Evolutionary conservation across 2,888 invertebrate species (phyloP), one percentile per base, ranked within the genome.

Genomic region (Asteroscopus sphinx): DNA sequence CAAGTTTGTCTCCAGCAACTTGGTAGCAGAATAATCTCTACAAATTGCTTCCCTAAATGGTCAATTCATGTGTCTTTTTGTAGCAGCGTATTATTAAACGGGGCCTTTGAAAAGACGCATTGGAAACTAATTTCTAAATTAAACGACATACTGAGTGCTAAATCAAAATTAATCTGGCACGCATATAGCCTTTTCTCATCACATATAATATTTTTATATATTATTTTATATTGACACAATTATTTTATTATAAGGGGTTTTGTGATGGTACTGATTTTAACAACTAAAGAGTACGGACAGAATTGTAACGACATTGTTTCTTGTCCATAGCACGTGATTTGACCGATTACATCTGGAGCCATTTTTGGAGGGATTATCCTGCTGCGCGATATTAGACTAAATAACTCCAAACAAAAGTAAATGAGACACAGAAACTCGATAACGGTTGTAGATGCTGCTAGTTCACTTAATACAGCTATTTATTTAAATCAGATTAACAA

Each of bases 391-490:
- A 67, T 67, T 67, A 67, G 68, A 69, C 53, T 59, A 53, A 40
- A 59, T 64, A 59, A 69, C 68, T 59, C 39, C 65, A 54, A 64
- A 45, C 49, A 53, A 64, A 62, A 66, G 71, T 70, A 72, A 66
- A 62, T 62, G 32, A 66, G 45, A 70, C 47, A 62, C 64, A 73
- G 58, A 62, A 64, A 61, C 49, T 71, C 62, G 57, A 68, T 61
- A 65, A 39, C 67, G 68, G 65, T 64, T 51, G 51, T 77, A 73
- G 71, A 77, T 56, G 72, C 72, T 67, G 76, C 71, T 77, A 77
- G 66, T 71, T 67, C 56, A 73, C 66, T 74, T 68, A 77, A 69
- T 67, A 65, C 63, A 60, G 64, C 67, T 67, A 61, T 40, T 60
- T 56, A 56, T 44, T 44, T 57, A 59, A 75, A 71, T 61, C 49